Evolutionary conservation across 2,888 invertebrate species (phyloP).

Genomic region (Orchesellides sinensis): DNA sequence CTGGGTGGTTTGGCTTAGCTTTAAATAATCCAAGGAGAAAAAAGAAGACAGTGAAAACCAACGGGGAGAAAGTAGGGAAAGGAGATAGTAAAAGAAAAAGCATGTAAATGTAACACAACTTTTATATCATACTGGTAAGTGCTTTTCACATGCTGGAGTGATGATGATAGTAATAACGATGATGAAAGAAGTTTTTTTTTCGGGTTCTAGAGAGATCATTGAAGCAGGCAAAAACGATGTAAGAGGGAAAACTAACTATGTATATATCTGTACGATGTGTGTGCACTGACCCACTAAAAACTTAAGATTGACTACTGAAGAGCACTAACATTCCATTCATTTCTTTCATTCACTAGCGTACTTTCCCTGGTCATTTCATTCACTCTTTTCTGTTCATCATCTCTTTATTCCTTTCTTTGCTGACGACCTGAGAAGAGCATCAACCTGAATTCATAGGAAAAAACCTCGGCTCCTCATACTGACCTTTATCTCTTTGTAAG

Average conservation of each 20-base stretch:
- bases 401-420: neutral
- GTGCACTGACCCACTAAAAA: conserved; percentile 16
- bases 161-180: neutral
- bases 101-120: neutral
- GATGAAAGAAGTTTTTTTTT: neutral
- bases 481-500: neutral
- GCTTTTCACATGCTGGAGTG: neutral
- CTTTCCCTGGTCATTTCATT: conserved; percentile 29
- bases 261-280: conserved; percentile 12
- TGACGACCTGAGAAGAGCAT: neutral
- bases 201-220: too few relatives aligned
- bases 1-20: neutral
- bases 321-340: conserved; percentile 48
- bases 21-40: neutral
- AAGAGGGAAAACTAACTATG: neutral
- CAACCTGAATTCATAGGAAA: conserved; percentile 2
- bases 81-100: neutral
- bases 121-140: conserved; percentile 16
- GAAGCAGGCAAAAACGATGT: too few relatives aligned
- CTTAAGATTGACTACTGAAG: conserved; percentile 25
- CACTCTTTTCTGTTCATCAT: conserved; percentile 18
- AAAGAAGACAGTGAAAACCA: too few relatives aligned
- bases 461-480: neutral
- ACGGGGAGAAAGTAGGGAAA: neutral
- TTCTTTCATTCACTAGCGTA: conserved; percentile 25